These are phyloP conservation scores for Stratiomys singularior DNA, from an alignment of 2,888 invertebrate species.

Conservation along the genomic window DNA sequence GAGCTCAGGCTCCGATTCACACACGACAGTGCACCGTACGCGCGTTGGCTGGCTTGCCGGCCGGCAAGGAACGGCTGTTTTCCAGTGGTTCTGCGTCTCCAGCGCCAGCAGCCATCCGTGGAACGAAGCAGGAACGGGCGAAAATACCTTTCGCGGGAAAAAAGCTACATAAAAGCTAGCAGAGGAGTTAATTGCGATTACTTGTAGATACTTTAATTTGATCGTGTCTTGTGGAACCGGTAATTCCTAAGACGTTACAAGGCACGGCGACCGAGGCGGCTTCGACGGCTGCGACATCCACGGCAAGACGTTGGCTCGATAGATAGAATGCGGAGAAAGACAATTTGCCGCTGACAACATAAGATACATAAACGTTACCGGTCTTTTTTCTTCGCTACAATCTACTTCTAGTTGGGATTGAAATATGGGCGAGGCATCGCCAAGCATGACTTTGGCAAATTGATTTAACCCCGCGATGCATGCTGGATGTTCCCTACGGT, in stretches of 20 bases:
- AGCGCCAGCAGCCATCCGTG: neutral
- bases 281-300: neutral
- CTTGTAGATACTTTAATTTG: neutral
- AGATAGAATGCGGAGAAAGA: neutral
- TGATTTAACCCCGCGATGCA: too few relatives aligned
- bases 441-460: neutral
- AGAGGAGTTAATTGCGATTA: neutral
- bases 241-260: conserved; percentile 3
- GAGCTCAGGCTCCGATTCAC: neutral
- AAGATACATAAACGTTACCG: conserved; percentile 30
- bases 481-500: too few relatives aligned
- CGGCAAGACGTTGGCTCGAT: too few relatives aligned
- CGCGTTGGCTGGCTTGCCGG: neutral
- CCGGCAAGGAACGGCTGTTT: neutral
- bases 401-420: conserved; percentile 4
- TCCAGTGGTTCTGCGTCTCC: neutral
- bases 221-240: conserved; percentile 1
- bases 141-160: neutral
- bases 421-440: conserved; percentile 19
- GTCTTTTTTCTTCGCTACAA: neutral
- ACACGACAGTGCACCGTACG: neutral
- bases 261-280: neutral
- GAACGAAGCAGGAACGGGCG: neutral
- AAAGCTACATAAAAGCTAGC: neutral
- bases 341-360: conserved; percentile 16